phyloP scores from a whole-genome alignment of 2,888 invertebrate species.

The Epinotia bilunana region DNA sequence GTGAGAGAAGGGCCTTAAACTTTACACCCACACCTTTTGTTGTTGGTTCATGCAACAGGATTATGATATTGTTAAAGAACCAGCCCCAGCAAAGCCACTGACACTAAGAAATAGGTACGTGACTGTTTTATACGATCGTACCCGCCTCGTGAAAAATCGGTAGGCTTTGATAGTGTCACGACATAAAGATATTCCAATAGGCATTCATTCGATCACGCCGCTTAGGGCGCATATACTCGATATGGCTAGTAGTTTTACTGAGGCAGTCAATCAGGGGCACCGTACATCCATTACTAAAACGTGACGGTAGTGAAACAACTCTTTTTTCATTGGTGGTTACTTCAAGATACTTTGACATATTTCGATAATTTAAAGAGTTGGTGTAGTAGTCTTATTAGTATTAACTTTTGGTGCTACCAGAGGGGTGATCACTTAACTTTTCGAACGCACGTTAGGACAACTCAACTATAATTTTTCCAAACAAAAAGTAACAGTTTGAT shows the following conservation, averaged over 20 bases:
- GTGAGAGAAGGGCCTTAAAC: too few species aligned
- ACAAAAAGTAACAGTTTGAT: too few species aligned
- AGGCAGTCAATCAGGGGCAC: slow-evolving; percentile 60
- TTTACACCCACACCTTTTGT: slow-evolving; percentile 52
- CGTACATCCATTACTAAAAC: slow-evolving; percentile 15
- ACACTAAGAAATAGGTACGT: slow-evolving; percentile 73
- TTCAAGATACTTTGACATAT: not conserved
- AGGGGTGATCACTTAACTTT: too few species aligned
- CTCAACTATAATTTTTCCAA: too few species aligned
- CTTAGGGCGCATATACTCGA: slow-evolving; percentile 55
- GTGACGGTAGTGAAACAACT: slow-evolving; percentile 1
- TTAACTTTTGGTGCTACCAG: not conserved
- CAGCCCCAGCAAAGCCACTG: slow-evolving; percentile 62
- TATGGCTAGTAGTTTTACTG: slow-evolving; percentile 59
- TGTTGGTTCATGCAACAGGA: slow-evolving; percentile 55
- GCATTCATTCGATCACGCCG: slow-evolving; percentile 63
- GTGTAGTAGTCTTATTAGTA: not conserved
- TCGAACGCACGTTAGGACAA: too few species aligned
- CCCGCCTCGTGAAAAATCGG: slow-evolving; percentile 63
- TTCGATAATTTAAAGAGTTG: not conserved
- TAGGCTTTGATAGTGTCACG: slow-evolving; percentile 59
- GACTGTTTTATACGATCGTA: slow-evolving; percentile 69
- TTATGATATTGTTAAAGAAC: slow-evolving; percentile 72
- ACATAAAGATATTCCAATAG: slow-evolving; percentile 68
- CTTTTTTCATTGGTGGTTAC: not conserved